A percentile compares a stretch with the other conserved stretches of the same genome.
Evolutionary conservation across 2,113 vertebrate species (phyloP).

Genomic region (Cryptoleucopteryx plumbea): DNA sequence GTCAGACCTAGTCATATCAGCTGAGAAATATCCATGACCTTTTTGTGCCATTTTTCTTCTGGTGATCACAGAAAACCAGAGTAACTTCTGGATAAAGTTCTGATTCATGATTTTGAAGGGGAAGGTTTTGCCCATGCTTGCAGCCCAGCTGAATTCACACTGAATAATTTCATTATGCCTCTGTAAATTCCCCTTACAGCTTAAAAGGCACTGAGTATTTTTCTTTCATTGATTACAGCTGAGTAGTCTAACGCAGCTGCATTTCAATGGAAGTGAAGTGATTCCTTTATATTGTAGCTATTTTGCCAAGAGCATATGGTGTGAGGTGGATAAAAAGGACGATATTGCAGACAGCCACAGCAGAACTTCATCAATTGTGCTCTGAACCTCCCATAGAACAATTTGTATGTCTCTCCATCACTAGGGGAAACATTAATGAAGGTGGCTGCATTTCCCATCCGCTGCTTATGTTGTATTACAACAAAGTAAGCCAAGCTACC

Average conservation of each 20-base stretch:
- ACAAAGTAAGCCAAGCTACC: not conserved
- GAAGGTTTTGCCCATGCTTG: not conserved
- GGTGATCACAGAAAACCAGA: not conserved
- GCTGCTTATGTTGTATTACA: accelerated
- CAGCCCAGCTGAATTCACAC: constrained; percentile 43
- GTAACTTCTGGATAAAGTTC: not conserved
- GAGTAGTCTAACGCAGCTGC: constrained; percentile 35
- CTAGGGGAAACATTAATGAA: not conserved
- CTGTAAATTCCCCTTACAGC: constrained; percentile 28
- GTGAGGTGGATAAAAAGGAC: constrained; percentile 44
- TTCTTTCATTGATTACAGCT: constrained; percentile 37
- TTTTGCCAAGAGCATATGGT: constrained; percentile 37
- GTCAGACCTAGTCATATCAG: not conserved
- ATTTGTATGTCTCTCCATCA: not conserved
- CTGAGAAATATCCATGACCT: not conserved
- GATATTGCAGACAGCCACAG: not conserved
- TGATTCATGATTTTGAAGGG: not conserved
- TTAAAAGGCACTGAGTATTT: constrained; percentile 21
- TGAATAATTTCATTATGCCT: constrained; percentile 32
- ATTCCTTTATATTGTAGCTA: constrained; percentile 4
- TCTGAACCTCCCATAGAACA: not conserved
- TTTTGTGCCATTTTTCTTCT: constrained; percentile 8
- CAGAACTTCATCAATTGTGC: not conserved
- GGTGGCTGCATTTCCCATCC: not conserved
- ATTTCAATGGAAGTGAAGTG: constrained; percentile 18